phyloP scores from a whole-genome alignment of 2,888 invertebrate species.

The Drosophila nigricruria region DNA sequence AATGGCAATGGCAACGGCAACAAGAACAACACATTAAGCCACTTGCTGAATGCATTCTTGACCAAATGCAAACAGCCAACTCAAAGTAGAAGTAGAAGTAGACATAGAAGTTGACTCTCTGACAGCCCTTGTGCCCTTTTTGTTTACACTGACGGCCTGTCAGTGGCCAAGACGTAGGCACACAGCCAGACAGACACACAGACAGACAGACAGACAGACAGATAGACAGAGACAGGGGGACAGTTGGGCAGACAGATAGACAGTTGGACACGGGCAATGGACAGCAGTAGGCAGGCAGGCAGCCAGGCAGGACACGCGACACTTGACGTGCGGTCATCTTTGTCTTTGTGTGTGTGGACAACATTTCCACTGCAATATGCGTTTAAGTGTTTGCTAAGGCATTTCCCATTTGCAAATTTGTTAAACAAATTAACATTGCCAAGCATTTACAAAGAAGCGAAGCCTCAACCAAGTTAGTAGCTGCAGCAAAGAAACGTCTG shows the following conservation, averaged over 20 bases:
- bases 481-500: not conserved
- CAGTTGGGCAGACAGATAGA: slow-evolving; percentile 7
- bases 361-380: slow-evolving; percentile 49
- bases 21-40: slow-evolving; percentile 55
- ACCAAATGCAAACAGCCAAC: slow-evolving; percentile 51
- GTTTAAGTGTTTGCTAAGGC: slow-evolving; percentile 56
- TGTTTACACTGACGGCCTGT: slow-evolving; percentile 70
- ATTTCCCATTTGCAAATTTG: slow-evolving; percentile 68
- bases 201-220: slow-evolving; percentile 23
- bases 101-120: slow-evolving; percentile 22
- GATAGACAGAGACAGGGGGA: slow-evolving; percentile 12
- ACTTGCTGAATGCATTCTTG: slow-evolving; percentile 58
- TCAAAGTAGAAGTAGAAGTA: slow-evolving; percentile 18
- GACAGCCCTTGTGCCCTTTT: slow-evolving; percentile 58
- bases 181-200: slow-evolving; percentile 49
- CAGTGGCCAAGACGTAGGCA: slow-evolving; percentile 75
- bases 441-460: slow-evolving; percentile 18
- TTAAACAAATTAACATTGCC: slow-evolving; percentile 67
- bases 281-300: slow-evolving; percentile 33
- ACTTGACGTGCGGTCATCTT: slow-evolving; percentile 55
- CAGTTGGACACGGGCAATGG: slow-evolving; percentile 23
- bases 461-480: slow-evolving; percentile 1
- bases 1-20: not conserved
- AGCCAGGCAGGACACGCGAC: slow-evolving; percentile 65
- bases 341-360: slow-evolving; percentile 22